phyloP scores from a whole-genome alignment of 1,140 invertebrate genomes.

The Antheraea mylitta region DNA sequence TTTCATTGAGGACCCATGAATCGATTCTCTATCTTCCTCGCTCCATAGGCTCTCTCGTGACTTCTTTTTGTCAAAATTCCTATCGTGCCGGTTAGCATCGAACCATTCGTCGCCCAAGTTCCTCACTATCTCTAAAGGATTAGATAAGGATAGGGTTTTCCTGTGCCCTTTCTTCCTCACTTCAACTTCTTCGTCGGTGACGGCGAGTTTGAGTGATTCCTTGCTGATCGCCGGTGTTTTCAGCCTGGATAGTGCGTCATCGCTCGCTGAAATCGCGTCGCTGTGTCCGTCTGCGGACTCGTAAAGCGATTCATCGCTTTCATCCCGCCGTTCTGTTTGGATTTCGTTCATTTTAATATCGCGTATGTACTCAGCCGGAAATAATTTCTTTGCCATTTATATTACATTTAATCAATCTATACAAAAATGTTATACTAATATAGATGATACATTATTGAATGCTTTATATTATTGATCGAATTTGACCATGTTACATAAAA shows the following conservation, averaged over 20 bases:
- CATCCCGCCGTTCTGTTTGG: constrained; percentile 62
- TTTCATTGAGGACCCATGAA: constrained; percentile 62
- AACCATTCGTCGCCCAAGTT: constrained; percentile 72
- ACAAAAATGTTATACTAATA: not conserved
- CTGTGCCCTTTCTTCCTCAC: constrained; percentile 74
- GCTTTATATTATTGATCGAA: no score
- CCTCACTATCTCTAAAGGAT: constrained; percentile 81
- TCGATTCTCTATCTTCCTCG: constrained; percentile 66
- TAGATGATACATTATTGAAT: no score
- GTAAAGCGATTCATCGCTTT: constrained; percentile 71
- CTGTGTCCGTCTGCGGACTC: constrained; percentile 71
- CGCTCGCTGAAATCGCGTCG: constrained; percentile 70
- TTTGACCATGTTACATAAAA: no score
- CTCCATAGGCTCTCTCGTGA: constrained; percentile 72
- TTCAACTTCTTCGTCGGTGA: constrained; percentile 69
- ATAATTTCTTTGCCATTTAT: not conserved
- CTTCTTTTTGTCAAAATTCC: constrained; percentile 70
- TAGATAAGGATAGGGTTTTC: constrained; percentile 92
- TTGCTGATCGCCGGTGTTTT: constrained; percentile 70
- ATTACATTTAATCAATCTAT: not conserved
- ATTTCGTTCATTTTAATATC: not conserved
- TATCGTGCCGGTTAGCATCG: constrained; percentile 57
- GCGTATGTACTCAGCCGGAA: not conserved
- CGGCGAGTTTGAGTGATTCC: constrained; percentile 65
- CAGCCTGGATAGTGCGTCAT: constrained; percentile 61